Conservation (phyloP, 1,140 invertebrate genomes). For the Marisa cornuarietis region DNA sequence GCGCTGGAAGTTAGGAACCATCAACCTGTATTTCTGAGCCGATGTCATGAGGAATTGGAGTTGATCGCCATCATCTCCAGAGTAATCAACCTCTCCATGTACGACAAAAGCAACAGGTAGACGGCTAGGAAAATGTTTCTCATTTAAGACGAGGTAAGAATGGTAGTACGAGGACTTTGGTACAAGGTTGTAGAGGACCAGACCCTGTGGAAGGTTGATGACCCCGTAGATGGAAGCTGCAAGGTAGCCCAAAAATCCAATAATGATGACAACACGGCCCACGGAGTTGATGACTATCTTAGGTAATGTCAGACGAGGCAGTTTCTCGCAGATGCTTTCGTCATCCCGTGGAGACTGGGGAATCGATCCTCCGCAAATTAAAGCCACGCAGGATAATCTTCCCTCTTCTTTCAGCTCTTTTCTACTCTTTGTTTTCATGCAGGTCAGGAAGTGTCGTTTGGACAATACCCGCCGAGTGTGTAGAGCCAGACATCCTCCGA, state of each 20-base stretch:
- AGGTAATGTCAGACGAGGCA: conserved; percentile 25
- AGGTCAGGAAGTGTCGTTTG: conserved; percentile 17
- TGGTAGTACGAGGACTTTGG: conserved; percentile 57
- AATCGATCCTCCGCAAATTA: conserved; percentile 18
- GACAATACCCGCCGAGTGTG: conserved; percentile 85
- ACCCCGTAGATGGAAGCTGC: conserved; percentile 88
- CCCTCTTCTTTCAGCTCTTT: conserved; percentile 21
- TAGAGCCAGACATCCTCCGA: conserved; percentile 88
- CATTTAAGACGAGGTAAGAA: conserved; percentile 19
- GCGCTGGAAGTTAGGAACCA: conserved; percentile 22
- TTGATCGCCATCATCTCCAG: conserved; percentile 1
- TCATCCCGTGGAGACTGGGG: conserved; percentile 9
- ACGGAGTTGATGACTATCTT: conserved; percentile 67
- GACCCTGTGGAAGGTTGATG: conserved; percentile 82
- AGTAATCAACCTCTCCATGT: conserved; percentile 12
- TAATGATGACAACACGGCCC: conserved; percentile 73
- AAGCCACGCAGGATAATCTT: not conserved
- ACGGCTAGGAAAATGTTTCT: conserved; percentile 24
- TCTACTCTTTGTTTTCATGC: conserved; percentile 9
- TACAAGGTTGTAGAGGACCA: conserved; percentile 73
- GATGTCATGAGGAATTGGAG: conserved; percentile 20
- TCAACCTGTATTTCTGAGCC: conserved; percentile 13
- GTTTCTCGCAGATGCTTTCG: conserved; percentile 26
- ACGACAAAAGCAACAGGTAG: conserved; percentile 30
- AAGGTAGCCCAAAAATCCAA: conserved; percentile 84